Evolutionary conservation across 2,113 vertebrate genomes (phyloP).

Genomic region (Hippocampus comes): DNA sequence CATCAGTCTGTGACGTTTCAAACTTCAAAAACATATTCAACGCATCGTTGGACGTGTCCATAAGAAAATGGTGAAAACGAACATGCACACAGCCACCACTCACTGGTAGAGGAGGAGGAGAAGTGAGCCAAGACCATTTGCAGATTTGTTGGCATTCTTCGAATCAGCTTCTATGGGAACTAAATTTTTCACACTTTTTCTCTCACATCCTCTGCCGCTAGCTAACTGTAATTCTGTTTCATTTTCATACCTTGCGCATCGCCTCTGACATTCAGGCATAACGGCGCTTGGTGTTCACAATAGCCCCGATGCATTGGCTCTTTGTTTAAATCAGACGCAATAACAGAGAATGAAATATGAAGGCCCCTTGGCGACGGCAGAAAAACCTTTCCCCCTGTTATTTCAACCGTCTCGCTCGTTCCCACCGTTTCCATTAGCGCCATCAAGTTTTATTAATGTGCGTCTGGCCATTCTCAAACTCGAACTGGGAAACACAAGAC

Average conservation of each 20-base stretch:
- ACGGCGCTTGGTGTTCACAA: neutral
- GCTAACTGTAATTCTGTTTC: conserved; percentile 16
- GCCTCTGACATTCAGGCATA: neutral
- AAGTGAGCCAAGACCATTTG: conserved; percentile 51
- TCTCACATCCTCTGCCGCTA: conserved; percentile 25
- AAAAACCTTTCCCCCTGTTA: neutral
- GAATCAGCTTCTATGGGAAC: conserved; percentile 31
- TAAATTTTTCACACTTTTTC: conserved; percentile 52
- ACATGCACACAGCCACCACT: conserved; percentile 3
- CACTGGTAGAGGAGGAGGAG: conserved; percentile 8
- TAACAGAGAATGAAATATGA: conserved; percentile 11
- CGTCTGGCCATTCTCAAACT: no score
- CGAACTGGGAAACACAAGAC: neutral
- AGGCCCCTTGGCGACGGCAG: neutral
- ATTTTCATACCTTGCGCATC: conserved; percentile 1
- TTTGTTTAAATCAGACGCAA: conserved; percentile 21
- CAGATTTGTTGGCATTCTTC: conserved; percentile 43
- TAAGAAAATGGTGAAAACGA: conserved; percentile 13
- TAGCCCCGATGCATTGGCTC: conserved; percentile 28
- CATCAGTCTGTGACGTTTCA: conserved; percentile 13
- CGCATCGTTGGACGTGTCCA: conserved; percentile 10
- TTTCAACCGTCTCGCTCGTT: conserved; percentile 3
- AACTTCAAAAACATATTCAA: conserved; percentile 46
- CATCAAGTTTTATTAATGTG: no score
- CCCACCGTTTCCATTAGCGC: neutral